Evolutionary conservation across 2,888 invertebrate species (phyloP).

Genomic region (Limnephilus auricula): DNA sequence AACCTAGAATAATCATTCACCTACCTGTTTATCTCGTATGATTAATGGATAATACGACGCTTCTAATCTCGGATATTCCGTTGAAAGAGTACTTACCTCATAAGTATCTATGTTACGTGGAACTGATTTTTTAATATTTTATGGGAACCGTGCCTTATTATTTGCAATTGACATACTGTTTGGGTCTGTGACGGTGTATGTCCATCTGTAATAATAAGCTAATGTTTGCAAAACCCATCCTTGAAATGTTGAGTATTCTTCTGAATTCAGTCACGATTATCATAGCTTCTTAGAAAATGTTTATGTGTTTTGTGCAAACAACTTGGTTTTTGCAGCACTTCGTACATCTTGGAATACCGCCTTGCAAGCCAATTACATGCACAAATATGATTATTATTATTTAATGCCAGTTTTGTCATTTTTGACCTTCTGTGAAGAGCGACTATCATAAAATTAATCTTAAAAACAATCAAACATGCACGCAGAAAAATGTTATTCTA

Average conservation of each 20-base stretch:
- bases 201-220: not conserved
- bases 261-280: not conserved
- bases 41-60: not conserved
- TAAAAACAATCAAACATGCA: not conserved
- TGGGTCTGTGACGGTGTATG: not conserved
- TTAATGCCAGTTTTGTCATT: not conserved
- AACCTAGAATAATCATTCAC: not conserved
- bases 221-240: not conserved
- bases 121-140: not conserved
- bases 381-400: not conserved
- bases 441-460: not conserved
- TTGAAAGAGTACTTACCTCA: not conserved
- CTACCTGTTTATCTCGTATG: not conserved
- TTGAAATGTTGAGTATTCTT: not conserved
- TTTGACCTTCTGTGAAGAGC: not conserved
- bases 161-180: not conserved
- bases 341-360: not conserved
- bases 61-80: not conserved
- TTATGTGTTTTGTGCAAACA: conserved; percentile 2
- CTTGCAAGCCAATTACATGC: not conserved
- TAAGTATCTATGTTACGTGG: not conserved
- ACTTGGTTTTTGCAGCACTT: not conserved
- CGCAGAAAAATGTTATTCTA: too few species aligned
- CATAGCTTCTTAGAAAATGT: not conserved
- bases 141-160: not conserved